A percentile compares a stretch with the other conserved stretches of the same genome.
Conservation (phyloP, 2,888 invertebrate genomes). For the Aleiodes leptofemur region DNA sequence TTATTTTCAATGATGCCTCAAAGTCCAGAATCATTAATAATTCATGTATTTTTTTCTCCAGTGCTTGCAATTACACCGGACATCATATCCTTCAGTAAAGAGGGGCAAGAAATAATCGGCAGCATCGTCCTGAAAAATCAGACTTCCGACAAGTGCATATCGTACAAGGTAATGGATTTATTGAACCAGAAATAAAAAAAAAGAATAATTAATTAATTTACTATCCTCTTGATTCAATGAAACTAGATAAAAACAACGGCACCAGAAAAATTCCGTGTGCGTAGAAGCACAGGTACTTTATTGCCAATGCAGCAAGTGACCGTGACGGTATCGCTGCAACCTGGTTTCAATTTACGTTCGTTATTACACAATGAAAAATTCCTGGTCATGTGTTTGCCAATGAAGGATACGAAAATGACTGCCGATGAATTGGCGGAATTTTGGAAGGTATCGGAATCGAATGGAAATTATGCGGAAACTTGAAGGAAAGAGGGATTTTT, state of each 20-base stretch:
- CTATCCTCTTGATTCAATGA: too few species aligned
- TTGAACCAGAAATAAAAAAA: too few species aligned
- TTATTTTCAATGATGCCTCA: not conserved
- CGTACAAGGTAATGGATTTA: conserved; percentile 81
- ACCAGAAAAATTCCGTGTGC: conserved; percentile 95
- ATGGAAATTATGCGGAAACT: not conserved
- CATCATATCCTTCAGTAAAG: conserved; percentile 82
- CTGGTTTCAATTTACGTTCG: conserved; percentile 82
- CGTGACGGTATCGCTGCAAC: conserved; percentile 85
- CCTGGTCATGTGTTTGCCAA: conserved; percentile 88
- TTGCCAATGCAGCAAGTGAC: conserved; percentile 80
- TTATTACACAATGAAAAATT: conserved; percentile 88
- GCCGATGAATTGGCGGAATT: conserved; percentile 82
- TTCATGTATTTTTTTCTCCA: conserved; percentile 52
- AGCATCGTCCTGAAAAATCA: conserved; percentile 83
- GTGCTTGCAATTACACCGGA: conserved; percentile 77
- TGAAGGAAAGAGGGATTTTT: not conserved
- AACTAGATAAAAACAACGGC: conserved; percentile 94
- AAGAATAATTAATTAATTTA: too few species aligned
- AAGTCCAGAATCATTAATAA: conserved; percentile 2
- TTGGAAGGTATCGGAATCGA: conserved; percentile 80
- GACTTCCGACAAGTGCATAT: conserved; percentile 78
- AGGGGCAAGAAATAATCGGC: conserved; percentile 82
- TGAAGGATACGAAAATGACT: conserved; percentile 78
- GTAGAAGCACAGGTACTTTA: conserved; percentile 90